Conservation (phyloP, 2,113 vertebrate species). For the Damaliscus lunatus region DNA sequence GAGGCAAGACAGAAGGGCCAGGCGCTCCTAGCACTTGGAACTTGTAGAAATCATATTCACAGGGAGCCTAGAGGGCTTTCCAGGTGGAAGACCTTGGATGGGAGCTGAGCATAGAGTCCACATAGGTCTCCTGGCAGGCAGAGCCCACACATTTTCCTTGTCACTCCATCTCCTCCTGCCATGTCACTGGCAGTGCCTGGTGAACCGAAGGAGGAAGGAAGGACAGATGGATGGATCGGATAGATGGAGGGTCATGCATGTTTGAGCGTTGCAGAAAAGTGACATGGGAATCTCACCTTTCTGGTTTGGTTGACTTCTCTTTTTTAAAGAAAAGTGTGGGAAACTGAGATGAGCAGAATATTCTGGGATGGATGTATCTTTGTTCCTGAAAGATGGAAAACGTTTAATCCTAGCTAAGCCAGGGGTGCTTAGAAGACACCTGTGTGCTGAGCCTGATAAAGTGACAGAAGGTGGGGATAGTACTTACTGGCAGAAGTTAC, state of each 20-base stretch:
- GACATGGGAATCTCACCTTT: not conserved
- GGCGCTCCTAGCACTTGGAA: not conserved
- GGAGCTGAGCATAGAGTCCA: not conserved
- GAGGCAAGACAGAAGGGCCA: not conserved
- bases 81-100: not conserved
- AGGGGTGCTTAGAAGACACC: not conserved
- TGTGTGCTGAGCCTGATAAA: not conserved
- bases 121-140: not conserved
- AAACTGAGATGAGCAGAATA: not conserved
- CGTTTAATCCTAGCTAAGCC: not conserved
- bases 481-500: not conserved
- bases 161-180: fast-evolving
- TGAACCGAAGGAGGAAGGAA: too few relatives aligned
- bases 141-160: fast-evolving
- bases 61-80: not conserved
- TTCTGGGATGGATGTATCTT: not conserved
- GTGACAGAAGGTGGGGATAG: not conserved
- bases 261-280: not conserved
- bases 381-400: not conserved
- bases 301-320: not conserved
- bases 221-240: not conserved
- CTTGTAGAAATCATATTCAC: not conserved
- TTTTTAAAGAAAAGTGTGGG: not conserved
- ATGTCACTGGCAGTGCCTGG: not conserved
- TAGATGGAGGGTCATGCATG: fast-evolving